Evolutionary conservation across 2,888 invertebrate genomes (phyloP).

Genomic region (Dilophus febrilis): DNA sequence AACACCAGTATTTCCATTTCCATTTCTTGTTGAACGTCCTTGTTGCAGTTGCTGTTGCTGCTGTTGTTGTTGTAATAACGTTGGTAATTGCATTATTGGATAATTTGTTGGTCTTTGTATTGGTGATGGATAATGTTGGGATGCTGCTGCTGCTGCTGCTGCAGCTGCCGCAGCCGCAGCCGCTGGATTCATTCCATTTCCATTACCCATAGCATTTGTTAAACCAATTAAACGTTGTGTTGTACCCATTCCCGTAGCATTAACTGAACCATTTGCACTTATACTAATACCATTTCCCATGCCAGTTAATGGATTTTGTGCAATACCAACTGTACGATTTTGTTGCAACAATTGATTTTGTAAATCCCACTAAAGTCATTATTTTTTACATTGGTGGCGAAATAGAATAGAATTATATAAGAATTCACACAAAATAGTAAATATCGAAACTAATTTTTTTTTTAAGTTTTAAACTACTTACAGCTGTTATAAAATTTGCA

Average conservation of each 20-base stretch:
- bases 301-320: too few relatives aligned
- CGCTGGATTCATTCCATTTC: conserved; percentile 19
- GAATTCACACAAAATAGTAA: too few relatives aligned
- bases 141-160: conserved; percentile 17
- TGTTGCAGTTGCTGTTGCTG: conserved; percentile 9
- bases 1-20: conserved; percentile 8
- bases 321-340: not conserved
- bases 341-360: conserved; percentile 31
- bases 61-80: too few relatives aligned
- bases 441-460: too few relatives aligned
- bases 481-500: conserved; percentile 27
- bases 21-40: conserved; percentile 17
- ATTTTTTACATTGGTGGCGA: too few relatives aligned
- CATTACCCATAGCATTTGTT: not conserved
- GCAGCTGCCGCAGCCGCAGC: conserved; percentile 13
- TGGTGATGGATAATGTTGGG: conserved; percentile 28
- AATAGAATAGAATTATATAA: conserved; percentile 1
- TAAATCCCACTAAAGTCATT: conserved; percentile 26
- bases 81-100: too few relatives aligned
- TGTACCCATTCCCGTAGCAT: too few relatives aligned
- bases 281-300: too few relatives aligned
- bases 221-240: too few relatives aligned
- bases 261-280: too few relatives aligned
- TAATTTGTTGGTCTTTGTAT: conserved; percentile 29
- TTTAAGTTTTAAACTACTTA: too few relatives aligned